Conservation (phyloP, 2,888 invertebrate genomes). For the Orchestes rusci region DNA sequence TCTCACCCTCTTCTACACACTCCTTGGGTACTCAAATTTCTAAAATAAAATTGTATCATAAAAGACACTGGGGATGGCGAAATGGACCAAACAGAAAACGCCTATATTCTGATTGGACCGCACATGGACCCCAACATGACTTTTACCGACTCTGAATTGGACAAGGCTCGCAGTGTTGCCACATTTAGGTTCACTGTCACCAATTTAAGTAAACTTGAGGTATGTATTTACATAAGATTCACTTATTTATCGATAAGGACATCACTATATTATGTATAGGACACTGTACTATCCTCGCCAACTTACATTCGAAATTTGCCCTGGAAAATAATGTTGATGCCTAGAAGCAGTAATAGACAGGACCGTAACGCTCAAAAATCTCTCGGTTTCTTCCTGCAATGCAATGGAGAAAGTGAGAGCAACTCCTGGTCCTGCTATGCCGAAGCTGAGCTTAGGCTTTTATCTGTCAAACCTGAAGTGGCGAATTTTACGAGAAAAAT, state of each 20-base stretch:
- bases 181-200: constrained; percentile 84
- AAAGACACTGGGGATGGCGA: constrained; percentile 54
- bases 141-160: constrained; percentile 57
- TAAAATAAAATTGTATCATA: no score
- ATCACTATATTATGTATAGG: no score
- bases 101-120: constrained; percentile 44
- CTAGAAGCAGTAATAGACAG: constrained; percentile 68
- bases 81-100: no score
- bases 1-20: no score
- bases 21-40: no score
- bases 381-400: constrained; percentile 84
- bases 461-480: constrained; percentile 82
- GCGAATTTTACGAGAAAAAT: constrained; percentile 85
- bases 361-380: constrained; percentile 68
- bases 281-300: constrained; percentile 78
- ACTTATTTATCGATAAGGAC: no score
- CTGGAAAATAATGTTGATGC: constrained; percentile 99
- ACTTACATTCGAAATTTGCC: constrained; percentile 93
- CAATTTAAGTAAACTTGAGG: constrained; percentile 81
- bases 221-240: no score
- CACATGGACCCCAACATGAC: constrained; percentile 40
- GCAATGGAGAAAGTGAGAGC: constrained; percentile 97
- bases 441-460: constrained; percentile 82
- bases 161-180: constrained; percentile 89
- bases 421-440: constrained; percentile 98